Evolutionary conservation across 2,888 invertebrate genomes (phyloP), one percentile per base, ranked within the genome.

Genomic region (Pachycephus smyrnensis): DNA sequence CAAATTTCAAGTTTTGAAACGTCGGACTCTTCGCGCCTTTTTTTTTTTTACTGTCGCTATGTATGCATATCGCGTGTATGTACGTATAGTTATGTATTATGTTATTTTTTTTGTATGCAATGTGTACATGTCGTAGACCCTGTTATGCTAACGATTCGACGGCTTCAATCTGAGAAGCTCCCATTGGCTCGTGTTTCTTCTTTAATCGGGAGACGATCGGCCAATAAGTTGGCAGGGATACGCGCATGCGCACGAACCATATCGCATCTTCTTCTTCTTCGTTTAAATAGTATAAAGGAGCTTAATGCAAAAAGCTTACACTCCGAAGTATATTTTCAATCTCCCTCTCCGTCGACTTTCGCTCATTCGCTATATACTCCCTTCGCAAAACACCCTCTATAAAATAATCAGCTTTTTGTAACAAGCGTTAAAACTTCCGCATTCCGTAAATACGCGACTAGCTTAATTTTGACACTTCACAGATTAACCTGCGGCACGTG

Each of bases 401-500:
- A 85, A 86, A 87, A 85, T 86, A 84, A 86, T 84, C 86, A 86
- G 83, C 84, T 81, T 82, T 32, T 23, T 82, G 77, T 85, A 88
- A 88, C 86, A 86, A 87, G 86, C 85, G 80, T 87, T 84, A 85
- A 86, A 84, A 82, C 82, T 79, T 84, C 84, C 82, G 78, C 81
- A 82, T 82, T 33, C 68, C 76, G 76, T 78, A 71, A 55, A 78
- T 69, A 86, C 81, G 88, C 88, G 91, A 91, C 90, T 91, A 91
- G 91, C 88, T 90, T 88, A 89, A 89, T 88, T 89, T 88, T 86
- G 89, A 89, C 89, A 86, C 88, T 87, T 85, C 82, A 86, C 84
- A 86, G 83, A 85, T 86, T 78, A 81, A 85, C 83, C 84, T 33
- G 71, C 71, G 71, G 32, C 71, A 15, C 71, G 31, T 31, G 71